phyloP scores from a whole-genome alignment of 2,888 invertebrate genomes.

The Adelognathus sp. region DNA sequence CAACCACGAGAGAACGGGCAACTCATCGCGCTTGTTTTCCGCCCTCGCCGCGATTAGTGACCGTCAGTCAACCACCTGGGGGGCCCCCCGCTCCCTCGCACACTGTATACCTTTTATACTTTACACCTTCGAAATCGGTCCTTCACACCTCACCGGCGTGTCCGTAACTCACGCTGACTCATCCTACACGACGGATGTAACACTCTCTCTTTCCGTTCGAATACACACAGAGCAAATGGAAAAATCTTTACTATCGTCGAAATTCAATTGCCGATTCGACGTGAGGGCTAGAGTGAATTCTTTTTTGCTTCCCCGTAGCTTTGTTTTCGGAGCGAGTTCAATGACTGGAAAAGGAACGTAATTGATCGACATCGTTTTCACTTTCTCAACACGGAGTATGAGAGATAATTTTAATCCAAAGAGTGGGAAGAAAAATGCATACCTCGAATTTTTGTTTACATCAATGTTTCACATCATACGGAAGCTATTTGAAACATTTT shows the following conservation, averaged over 20 bases:
- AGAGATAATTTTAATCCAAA: too few relatives aligned
- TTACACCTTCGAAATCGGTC: conserved; percentile 73
- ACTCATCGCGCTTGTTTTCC: conserved; percentile 78
- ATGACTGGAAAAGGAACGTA: background rate
- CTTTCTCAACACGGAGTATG: too few relatives aligned
- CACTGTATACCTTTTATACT: too few relatives aligned
- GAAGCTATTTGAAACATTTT: too few relatives aligned
- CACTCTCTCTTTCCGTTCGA: background rate
- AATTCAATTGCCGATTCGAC: background rate
- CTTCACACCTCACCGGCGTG: conserved; percentile 73
- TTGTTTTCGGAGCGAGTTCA: too few relatives aligned
- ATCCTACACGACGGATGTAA: conserved; percentile 12
- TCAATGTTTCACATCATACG: too few relatives aligned
- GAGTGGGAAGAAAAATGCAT: too few relatives aligned
- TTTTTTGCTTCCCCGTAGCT: too few relatives aligned
- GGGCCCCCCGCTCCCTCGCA: conserved; percentile 64
- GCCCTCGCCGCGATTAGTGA: conserved; percentile 74
- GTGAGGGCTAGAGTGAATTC: background rate
- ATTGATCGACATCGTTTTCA: too few relatives aligned
- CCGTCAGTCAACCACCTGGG: conserved; percentile 71
- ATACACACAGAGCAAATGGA: background rate
- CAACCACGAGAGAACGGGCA: conserved; percentile 67
- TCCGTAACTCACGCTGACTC: conserved; percentile 27
- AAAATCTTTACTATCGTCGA: background rate
- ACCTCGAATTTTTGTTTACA: too few relatives aligned